Conservation (phyloP, 1,140 invertebrate species). For the Dufourea novaeangliae region DNA sequence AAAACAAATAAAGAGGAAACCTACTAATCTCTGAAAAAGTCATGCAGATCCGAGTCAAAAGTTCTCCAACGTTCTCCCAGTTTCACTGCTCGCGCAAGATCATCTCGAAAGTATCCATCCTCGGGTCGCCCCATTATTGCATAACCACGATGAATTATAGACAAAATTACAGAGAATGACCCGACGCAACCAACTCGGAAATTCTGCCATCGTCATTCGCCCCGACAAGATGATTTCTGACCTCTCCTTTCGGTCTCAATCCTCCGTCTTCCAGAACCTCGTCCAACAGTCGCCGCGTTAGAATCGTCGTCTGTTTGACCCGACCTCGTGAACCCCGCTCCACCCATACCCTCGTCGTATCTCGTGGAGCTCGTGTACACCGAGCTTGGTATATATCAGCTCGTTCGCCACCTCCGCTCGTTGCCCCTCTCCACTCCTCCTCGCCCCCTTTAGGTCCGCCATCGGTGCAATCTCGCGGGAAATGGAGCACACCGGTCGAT, state of each 20-base stretch:
- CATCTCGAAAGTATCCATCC: background rate
- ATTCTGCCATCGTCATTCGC: background rate
- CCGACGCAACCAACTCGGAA: background rate
- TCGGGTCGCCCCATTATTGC: background rate
- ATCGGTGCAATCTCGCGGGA: conserved; percentile 69
- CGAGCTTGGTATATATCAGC: too few relatives aligned
- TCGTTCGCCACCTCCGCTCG: conserved; percentile 34
- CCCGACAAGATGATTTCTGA: background rate
- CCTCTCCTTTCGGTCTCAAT: conserved; percentile 8
- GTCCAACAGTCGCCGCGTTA: conserved; percentile 67
- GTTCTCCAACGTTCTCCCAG: background rate
- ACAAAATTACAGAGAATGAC: background rate
- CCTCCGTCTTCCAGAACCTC: conserved; percentile 10
- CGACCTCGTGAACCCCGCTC: conserved; percentile 76
- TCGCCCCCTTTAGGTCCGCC: conserved; percentile 10
- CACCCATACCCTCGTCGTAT: conserved; percentile 63
- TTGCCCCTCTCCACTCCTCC: background rate
- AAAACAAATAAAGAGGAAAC: too few relatives aligned
- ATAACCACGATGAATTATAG: background rate
- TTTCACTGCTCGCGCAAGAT: background rate
- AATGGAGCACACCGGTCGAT: conserved; percentile 76
- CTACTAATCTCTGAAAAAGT: too few relatives aligned
- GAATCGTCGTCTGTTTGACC: conserved; percentile 69
- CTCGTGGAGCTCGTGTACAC: conserved; percentile 69
- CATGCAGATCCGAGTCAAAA: too few relatives aligned